Evolutionary conservation across 2,797 vertebrate species (phyloP), one percentile per base, ranked within the genome.

Genomic region (Microtus obscurus): DNA sequence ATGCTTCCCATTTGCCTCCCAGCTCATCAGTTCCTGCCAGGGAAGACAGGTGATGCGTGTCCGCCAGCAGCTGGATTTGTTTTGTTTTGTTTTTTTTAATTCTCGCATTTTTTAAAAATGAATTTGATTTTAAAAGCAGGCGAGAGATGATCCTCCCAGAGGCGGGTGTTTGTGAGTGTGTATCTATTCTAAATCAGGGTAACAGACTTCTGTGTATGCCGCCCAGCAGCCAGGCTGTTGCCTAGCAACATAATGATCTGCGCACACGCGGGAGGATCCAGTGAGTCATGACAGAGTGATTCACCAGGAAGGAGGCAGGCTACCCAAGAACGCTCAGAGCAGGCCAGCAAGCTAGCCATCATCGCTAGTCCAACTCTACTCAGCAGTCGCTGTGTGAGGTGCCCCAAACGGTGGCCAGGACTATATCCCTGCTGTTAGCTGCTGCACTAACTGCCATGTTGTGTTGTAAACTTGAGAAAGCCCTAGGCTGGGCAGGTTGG

Each of bases 161-260:
- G 83, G 88, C 51, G 78, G 48, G 83, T 63, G 81, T 65, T 51
- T 71, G 74, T 79, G 40, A 87, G 53, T 6, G 67, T 29, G 43
- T 29, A 61, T 90, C 67, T 94, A 73, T 89, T 95, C 96, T 89
- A 92, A 94, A 87, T 96, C 87, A 92, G 97, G 97, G 97, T 97
- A 96, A 95, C 97, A 98, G 98, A 98, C 98, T 98, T 98, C 98
- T 43, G 95, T 98, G 98, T 88, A 96, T 97, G 98, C 98, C 95
- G 96, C 97, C 98, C 97, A 98, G 98, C 98, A 98, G 98, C 97
- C 97, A 95, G 78, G 97, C 7, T 93, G 98, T 99, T 98, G 98
- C 98, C 93, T 98, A 98, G 99, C 98, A 99, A 98, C 99, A 1
- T 37, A 82, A 96, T 87, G 96, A 98, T 98, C 98, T 97, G 98